phyloP scores from a whole-genome alignment of 1,140 invertebrate species.

The Drosophila arawakana region DNA sequence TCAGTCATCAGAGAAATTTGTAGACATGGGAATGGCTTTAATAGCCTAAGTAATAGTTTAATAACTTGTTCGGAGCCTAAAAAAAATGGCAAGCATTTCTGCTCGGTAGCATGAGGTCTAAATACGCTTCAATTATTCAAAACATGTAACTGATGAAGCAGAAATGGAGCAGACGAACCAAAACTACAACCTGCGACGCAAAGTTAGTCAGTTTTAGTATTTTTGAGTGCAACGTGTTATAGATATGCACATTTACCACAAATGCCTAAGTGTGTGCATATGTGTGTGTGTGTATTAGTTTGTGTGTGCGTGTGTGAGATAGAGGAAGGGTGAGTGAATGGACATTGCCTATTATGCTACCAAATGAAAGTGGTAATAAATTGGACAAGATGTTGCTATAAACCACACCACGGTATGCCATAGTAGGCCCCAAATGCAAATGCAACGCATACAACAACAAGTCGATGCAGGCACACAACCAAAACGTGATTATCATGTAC shows the following conservation, averaged over 20 bases:
- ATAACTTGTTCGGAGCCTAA: conserved; percentile 46
- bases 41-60: conserved; percentile 59
- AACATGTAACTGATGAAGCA: conserved; percentile 84
- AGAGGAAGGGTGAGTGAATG: conserved; percentile 31
- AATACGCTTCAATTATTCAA: conserved; percentile 83
- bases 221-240: conserved; percentile 79
- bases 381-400: conserved; percentile 84
- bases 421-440: conserved; percentile 62
- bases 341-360: conserved; percentile 79
- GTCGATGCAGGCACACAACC: conserved; percentile 42
- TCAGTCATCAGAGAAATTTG: conserved; percentile 1
- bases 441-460: conserved; percentile 56
- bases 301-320: conserved; percentile 23
- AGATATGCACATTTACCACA: conserved; percentile 69
- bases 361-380: conserved; percentile 84
- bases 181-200: conserved; percentile 13
- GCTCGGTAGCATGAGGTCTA: conserved; percentile 39
- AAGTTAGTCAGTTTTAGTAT: conserved; percentile 55
- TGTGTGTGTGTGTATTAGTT: background rate
- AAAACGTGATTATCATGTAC: conserved; percentile 74
- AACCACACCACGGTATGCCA: conserved; percentile 77
- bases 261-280: conserved; percentile 38
- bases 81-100: background rate
- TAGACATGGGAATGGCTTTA: conserved; percentile 31
- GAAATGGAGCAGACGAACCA: conserved; percentile 60